phyloP scores from a whole-genome alignment of 2,113 vertebrate genomes.

The Epinephelus cyanopodus region DNA sequence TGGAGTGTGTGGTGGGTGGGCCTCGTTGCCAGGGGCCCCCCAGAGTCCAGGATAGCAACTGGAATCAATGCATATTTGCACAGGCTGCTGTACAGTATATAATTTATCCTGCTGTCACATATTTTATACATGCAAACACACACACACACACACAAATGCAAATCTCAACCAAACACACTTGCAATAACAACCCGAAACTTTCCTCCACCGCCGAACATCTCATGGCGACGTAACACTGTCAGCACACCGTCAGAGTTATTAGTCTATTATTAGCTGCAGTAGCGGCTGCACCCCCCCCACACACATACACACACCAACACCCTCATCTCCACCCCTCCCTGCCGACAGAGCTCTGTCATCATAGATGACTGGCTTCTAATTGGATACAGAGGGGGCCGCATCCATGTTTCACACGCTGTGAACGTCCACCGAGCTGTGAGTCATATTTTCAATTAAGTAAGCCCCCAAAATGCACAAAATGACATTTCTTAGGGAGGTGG shows the following conservation, averaged over 20 bases:
- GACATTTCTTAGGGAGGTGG: slow-evolving; percentile 78
- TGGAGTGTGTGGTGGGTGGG: too few species aligned
- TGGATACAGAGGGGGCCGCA: slow-evolving; percentile 84
- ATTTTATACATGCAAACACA: neutral
- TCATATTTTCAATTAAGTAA: slow-evolving; percentile 85
- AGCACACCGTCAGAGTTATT: slow-evolving; percentile 67
- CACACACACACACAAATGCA: slow-evolving; percentile 23
- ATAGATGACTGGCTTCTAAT: slow-evolving; percentile 90
- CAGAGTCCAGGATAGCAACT: too few species aligned
- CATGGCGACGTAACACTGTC: slow-evolving; percentile 54
- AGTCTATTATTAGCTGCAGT: slow-evolving; percentile 85
- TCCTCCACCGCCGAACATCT: slow-evolving; percentile 28
- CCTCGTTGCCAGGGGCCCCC: too few species aligned
- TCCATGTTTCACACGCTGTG: slow-evolving; percentile 76
- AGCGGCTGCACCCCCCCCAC: slow-evolving; percentile 50
- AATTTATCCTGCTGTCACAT: neutral
- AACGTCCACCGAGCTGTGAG: slow-evolving; percentile 10
- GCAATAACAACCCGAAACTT: slow-evolving; percentile 48
- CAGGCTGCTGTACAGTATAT: neutral
- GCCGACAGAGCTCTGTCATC: slow-evolving; percentile 72
- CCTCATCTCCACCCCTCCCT: neutral
- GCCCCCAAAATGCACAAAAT: slow-evolving; percentile 74
- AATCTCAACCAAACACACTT: neutral
- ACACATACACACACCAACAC: neutral
- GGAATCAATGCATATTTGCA: too few species aligned